Evolutionary conservation across 2,797 vertebrate species (phyloP).

Genomic region (Pseudochirops cupreus): DNA sequence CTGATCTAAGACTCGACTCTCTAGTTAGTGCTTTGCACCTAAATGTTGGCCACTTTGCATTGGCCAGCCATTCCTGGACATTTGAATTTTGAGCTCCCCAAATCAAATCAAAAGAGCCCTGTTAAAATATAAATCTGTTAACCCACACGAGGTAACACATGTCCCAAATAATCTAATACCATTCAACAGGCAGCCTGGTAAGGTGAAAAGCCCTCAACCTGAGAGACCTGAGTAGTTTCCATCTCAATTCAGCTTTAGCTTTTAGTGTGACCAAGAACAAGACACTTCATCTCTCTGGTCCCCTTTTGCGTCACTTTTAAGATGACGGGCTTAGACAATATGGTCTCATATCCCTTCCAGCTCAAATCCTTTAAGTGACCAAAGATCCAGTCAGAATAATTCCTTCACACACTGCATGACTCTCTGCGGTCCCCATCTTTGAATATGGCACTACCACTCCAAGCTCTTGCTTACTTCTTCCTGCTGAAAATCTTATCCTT

Average conservation of each 20-base stretch:
- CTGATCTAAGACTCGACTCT: not conserved
- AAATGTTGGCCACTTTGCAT: not conserved
- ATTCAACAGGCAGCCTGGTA: rapidly evolving
- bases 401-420: not conserved
- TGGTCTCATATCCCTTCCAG: not conserved
- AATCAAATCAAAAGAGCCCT: not conserved
- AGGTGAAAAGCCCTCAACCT: not conserved
- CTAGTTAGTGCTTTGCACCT: not conserved
- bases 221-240: not conserved
- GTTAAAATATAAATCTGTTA: not conserved
- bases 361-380: not conserved
- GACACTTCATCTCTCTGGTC: constrained; percentile 23
- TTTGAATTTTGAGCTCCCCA: not conserved
- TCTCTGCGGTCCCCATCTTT: not conserved
- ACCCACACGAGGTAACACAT: not conserved
- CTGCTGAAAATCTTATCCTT: not conserved
- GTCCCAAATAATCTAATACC: rapidly evolving
- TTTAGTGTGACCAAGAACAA: not conserved
- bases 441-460: not conserved
- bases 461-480: not conserved
- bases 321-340: not conserved
- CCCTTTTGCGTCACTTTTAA: not conserved
- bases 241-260: not conserved
- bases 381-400: not conserved
- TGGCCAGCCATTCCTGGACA: not conserved